A percentile compares a stretch with the other conserved stretches of the same genome.
These are phyloP conservation scores for Miichthys miiuy DNA, from an alignment of 2,797 vertebrate species.

Conservation along the genomic window DNA sequence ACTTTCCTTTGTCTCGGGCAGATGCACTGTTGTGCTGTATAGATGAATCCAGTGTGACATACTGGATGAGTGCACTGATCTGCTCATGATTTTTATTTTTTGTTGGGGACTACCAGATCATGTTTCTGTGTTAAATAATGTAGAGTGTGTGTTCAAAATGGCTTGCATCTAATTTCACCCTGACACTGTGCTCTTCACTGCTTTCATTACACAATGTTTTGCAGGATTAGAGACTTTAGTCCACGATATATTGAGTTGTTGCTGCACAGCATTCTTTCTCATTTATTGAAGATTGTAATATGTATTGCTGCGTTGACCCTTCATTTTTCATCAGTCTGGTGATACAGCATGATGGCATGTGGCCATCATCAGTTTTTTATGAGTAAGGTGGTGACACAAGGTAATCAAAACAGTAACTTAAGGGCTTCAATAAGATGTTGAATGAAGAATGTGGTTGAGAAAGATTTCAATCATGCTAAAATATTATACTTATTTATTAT, in stretches of 20 bases:
- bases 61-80: not conserved
- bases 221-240: not conserved
- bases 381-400: not conserved
- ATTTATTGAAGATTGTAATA: not conserved
- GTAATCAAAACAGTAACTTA: not conserved
- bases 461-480: not conserved
- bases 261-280: not conserved
- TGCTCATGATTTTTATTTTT: not conserved
- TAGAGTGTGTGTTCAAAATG: not conserved
- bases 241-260: not conserved
- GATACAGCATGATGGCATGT: not conserved
- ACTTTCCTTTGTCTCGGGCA: not conserved
- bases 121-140: not conserved
- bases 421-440: not conserved
- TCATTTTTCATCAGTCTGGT: not conserved
- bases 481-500: not conserved
- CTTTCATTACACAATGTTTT: not conserved
- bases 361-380: not conserved
- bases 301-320: not conserved
- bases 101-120: not conserved
- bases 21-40: not conserved
- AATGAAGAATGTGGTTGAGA: not conserved
- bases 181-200: not conserved
- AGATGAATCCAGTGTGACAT: not conserved
- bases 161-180: not conserved